Conservation (phyloP, 1,140 invertebrate species). For the Eumeta japonica region DNA sequence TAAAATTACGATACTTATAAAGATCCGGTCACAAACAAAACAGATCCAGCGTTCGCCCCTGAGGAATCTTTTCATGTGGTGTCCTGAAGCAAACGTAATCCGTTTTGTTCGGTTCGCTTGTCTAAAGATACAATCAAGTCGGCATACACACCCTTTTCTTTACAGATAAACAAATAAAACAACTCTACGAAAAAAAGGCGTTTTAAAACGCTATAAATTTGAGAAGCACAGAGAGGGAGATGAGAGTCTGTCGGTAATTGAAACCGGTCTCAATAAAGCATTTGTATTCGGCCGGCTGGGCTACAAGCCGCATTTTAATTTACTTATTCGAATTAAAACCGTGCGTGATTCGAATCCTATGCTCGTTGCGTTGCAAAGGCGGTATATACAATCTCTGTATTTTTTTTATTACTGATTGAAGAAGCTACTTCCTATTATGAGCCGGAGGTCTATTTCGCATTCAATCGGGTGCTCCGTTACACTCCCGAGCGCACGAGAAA, state of each 20-base stretch:
- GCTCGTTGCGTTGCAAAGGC: constrained; percentile 35
- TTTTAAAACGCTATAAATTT: no score
- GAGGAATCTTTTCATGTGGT: no score
- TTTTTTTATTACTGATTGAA: constrained; percentile 48
- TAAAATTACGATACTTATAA: no score
- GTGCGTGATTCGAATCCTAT: constrained; percentile 49
- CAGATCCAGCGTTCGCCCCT: no score
- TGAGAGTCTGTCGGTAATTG: constrained; percentile 28
- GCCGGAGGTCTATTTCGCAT: constrained; percentile 6
- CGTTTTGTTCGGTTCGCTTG: no score
- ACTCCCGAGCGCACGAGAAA: no score
- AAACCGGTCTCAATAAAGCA: constrained; percentile 35
- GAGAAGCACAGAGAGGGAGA: constrained; percentile 16
- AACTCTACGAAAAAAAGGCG: no score
- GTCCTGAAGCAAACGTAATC: no score
- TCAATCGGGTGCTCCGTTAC: constrained; percentile 21
- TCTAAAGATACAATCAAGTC: constrained; percentile 21
- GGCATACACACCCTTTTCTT: constrained; percentile 20
- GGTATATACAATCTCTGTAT: no score
- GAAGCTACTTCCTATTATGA: constrained; percentile 24
- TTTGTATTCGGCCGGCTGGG: constrained; percentile 49
- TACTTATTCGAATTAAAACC: constrained; percentile 54
- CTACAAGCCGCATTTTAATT: constrained; percentile 51
- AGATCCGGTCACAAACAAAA: no score
- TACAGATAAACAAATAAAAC: constrained; percentile 33